phyloP scores from a whole-genome alignment of 2,113 vertebrate species.

The Zeus faber region DNA sequence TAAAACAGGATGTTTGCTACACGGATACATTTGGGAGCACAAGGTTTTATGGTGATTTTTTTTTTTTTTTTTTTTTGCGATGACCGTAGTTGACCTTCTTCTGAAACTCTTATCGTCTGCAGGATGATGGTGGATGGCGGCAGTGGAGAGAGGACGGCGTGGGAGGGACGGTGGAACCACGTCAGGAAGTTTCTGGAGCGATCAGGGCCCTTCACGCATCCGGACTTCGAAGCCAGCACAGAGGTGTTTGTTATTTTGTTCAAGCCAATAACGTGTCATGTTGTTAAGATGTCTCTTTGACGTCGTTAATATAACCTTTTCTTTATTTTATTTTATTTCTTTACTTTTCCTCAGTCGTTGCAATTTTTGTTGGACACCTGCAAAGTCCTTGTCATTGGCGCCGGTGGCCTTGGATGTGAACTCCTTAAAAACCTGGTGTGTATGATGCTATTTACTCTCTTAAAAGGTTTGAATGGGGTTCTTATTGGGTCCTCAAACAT shows the following conservation, averaged over 20 bases:
- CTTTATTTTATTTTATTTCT: neutral
- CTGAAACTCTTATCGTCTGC: too few species aligned
- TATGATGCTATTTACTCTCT: too few species aligned
- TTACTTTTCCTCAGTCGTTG: conserved; percentile 70
- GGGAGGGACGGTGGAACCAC: conserved; percentile 95
- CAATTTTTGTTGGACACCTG: conserved; percentile 92
- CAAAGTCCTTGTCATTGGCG: conserved; percentile 93
- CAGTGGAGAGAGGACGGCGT: conserved; percentile 84
- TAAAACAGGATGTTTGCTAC: too few species aligned
- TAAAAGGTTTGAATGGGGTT: too few species aligned
- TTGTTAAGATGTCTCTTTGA: too few species aligned
- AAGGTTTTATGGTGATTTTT: neutral
- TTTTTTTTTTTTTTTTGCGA: too few species aligned
- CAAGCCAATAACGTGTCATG: too few species aligned
- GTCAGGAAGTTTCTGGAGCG: conserved; percentile 93
- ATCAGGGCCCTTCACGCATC: conserved; percentile 93
- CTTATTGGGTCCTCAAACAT: too few species aligned
- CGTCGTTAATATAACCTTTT: neutral
- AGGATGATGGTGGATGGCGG: conserved; percentile 95
- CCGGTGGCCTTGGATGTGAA: conserved; percentile 95
- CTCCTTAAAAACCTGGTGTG: conserved; percentile 95
- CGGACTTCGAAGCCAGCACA: conserved; percentile 92
- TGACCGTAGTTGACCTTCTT: too few species aligned
- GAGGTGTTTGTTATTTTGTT: conserved; percentile 88
- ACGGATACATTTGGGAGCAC: too few species aligned